Conservation (phyloP, 2,113 vertebrate species). For the Callipepla californica region DNA sequence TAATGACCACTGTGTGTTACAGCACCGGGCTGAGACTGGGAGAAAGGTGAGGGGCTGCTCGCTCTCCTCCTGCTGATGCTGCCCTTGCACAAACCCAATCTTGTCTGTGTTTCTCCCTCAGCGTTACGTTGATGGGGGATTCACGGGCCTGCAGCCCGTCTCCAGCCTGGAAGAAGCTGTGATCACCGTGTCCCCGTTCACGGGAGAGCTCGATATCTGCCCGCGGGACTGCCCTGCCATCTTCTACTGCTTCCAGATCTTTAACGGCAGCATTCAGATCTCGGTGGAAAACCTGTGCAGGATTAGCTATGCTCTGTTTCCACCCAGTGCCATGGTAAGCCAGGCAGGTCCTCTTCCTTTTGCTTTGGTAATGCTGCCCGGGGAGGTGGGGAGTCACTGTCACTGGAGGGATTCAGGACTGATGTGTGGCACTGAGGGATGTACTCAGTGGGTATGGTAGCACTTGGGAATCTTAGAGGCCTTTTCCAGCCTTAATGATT, state of each 20-base stretch:
- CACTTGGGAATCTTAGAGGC: no score
- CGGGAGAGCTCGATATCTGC: constrained; percentile 90
- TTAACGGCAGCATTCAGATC: constrained; percentile 81
- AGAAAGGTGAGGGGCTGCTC: background rate
- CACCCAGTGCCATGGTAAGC: constrained; percentile 81
- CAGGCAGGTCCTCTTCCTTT: background rate
- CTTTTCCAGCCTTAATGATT: no score
- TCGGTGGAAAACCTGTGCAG: constrained; percentile 85
- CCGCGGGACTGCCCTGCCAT: constrained; percentile 79
- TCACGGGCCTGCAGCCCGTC: constrained; percentile 85
- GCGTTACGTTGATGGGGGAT: constrained; percentile 90
- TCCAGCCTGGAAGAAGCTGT: constrained; percentile 70
- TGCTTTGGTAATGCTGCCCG: background rate
- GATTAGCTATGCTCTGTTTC: constrained; percentile 83
- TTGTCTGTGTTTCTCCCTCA: constrained; percentile 35
- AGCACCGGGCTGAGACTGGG: background rate
- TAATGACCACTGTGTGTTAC: background rate
- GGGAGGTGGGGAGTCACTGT: no score
- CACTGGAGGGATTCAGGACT: no score
- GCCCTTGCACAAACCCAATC: background rate
- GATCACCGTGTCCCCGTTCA: constrained; percentile 90
- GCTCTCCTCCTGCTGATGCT: background rate
- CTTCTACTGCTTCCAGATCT: constrained; percentile 81
- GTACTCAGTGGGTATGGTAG: no score
- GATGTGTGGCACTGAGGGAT: no score